Percentiles rank a stretch among this genome's conserved stretches.
phyloP scores from a whole-genome alignment of 2,888 invertebrate species.

The Trachelus tabidus region DNA sequence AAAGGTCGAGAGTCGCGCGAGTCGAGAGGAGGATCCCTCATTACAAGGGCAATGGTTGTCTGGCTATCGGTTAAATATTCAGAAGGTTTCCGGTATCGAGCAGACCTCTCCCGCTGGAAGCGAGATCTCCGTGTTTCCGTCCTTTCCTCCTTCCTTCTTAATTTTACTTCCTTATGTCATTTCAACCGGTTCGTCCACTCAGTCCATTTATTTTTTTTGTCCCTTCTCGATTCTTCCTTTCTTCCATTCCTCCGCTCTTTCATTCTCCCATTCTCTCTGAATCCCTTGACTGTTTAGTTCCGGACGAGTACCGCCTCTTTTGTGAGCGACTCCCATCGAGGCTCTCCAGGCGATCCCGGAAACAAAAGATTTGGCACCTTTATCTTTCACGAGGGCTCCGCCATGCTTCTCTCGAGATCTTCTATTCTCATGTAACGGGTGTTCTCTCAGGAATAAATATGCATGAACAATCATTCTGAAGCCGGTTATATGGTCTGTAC shows the following conservation, averaged over 20 bases:
- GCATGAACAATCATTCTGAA: no score
- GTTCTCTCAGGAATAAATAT: no score
- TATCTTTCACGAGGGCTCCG: conserved; percentile 35
- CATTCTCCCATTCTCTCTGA: conserved; percentile 17
- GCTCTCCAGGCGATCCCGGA: conserved; percentile 35
- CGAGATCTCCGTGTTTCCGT: not conserved
- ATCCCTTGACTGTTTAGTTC: conserved; percentile 1
- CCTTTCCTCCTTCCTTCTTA: not conserved
- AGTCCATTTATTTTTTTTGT: not conserved
- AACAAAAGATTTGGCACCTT: conserved; percentile 52
- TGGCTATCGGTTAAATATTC: conserved; percentile 49
- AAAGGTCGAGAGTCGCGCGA: no score
- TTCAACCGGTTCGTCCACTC: conserved; percentile 19
- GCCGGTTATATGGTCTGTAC: no score
- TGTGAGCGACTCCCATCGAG: conserved; percentile 22
- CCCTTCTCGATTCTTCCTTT: conserved; percentile 3
- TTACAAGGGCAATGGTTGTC: conserved; percentile 41
- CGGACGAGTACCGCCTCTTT: conserved; percentile 25
- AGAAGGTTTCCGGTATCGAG: conserved; percentile 40
- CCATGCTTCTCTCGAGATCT: not conserved
- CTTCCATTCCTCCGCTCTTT: not conserved
- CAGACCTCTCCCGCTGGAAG: conserved; percentile 24
- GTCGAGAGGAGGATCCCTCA: conserved; percentile 26
- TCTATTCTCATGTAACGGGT: no score
- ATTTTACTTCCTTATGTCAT: conserved; percentile 4